Base-by-base conservation (phyloP, 2,797 vertebrate genomes). In the Pseudochirops corinnae region DNA sequence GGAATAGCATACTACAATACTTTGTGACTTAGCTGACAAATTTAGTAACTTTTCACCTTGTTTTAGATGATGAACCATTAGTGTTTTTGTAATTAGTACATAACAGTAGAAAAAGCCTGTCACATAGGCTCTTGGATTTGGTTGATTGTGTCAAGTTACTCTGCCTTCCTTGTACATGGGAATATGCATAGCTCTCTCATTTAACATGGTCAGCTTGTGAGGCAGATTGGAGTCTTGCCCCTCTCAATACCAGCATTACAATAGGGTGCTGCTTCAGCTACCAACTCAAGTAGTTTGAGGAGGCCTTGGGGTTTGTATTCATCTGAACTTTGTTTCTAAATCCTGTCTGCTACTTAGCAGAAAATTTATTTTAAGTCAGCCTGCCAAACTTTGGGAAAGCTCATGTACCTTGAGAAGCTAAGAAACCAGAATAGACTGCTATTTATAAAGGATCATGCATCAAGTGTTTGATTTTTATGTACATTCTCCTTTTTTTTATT, bases 401-500 rank as follows among this genome's bases (percentile, higher is more conserved):
- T 97, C 94, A 96, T 95, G 97, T 93, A 97, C 96, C 93, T 97
- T 97, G 96, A 94, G 96, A 97, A 82, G 21, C 74, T 6, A 94
- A 97, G 96, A 98, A 98, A 97, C 92, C 98, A 96, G 93, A 98
- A 97, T 96, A 98, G 94, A 96, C 97, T 97, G 28, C 95, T 97
- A 91, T 94, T 97, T 96, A 98, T 97, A 93, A 95, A 53, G 92
- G 98, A 97, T 97, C 94, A 97, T 91, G 96, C 92, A 98, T 98
- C 97, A 96, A 98, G 93, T 97, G 98, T 96, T 97, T 92, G 57
- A 97, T 95, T 96, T 98, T 97, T 97, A 95, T 97, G 95, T 97
- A 96, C 98, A 96, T 97, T 93, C 95, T 97, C 93, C 93, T 96
- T 94, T 94, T 97, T 98, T 98, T 95, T 91, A 96, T 97, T 98